Evolutionary conservation across 1,140 invertebrate genomes (phyloP).

Genomic region (Drosophila punjabiensis): DNA sequence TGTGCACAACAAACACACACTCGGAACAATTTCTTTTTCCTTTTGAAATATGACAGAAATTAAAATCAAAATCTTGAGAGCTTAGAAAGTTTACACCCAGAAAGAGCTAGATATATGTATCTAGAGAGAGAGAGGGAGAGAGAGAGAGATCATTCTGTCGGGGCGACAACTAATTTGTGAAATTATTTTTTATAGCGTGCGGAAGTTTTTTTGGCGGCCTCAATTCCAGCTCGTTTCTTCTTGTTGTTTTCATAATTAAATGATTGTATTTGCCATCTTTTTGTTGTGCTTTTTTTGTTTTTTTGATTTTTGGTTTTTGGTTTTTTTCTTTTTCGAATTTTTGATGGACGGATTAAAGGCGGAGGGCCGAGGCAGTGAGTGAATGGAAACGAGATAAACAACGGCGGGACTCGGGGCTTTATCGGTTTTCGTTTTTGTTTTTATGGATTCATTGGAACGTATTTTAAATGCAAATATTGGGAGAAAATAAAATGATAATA

Average conservation of each 20-base stretch:
- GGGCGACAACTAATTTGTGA: conserved; percentile 49
- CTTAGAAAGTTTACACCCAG: conserved; percentile 46
- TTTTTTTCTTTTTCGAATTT: not conserved
- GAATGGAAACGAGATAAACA: conserved; percentile 10
- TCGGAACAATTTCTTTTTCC: conserved; percentile 6
- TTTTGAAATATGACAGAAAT: not conserved
- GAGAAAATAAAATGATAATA: not conserved
- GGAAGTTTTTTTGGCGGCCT: conserved; percentile 42
- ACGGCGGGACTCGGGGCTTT: not conserved
- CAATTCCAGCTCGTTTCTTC: conserved; percentile 14
- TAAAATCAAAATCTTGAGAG: conserved; percentile 28
- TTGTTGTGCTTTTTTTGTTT: not conserved
- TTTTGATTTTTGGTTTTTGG: not conserved
- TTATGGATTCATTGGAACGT: not conserved
- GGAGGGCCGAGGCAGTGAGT: not conserved
- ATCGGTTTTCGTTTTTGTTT: not conserved
- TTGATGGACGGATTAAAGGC: conserved; percentile 1
- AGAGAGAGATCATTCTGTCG: conserved; percentile 10
- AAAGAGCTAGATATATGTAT: not conserved
- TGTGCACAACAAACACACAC: conserved; percentile 7
- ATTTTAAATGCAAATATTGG: conserved; percentile 25
- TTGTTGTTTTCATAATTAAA: conserved; percentile 60
- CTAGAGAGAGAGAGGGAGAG: not conserved
- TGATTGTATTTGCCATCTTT: conserved; percentile 46
- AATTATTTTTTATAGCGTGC: conserved; percentile 51